phyloP scores from a whole-genome alignment of 1,140 invertebrate genomes.

The Drosophila parabipectinata region DNA sequence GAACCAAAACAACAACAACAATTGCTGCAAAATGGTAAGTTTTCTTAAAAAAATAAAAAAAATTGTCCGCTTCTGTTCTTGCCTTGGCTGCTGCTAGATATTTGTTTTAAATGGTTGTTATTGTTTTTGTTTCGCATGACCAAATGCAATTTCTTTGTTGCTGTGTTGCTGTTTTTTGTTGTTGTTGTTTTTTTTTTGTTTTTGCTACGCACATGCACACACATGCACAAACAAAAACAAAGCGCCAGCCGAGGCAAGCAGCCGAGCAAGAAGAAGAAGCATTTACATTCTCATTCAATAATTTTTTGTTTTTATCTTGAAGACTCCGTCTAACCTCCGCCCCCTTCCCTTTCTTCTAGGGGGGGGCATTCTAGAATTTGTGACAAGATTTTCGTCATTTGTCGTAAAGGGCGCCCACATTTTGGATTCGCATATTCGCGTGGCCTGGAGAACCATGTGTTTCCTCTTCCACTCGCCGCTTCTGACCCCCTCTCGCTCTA shows the following conservation, averaged over 20 bases:
- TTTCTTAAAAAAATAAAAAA: no score
- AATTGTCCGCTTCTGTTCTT: no score
- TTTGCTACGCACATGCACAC: constrained; percentile 3
- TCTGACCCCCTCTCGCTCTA: constrained; percentile 1
- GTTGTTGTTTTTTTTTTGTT: neutral
- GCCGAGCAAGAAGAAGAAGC: constrained; percentile 16
- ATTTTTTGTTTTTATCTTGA: constrained; percentile 2
- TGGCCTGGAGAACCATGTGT: constrained; percentile 42
- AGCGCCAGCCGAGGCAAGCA: constrained; percentile 20
- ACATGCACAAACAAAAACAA: constrained; percentile 36
- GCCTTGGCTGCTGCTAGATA: neutral
- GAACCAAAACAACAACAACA: constrained; percentile 14
- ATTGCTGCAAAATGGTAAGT: constrained; percentile 37
- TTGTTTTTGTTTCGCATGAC: constrained; percentile 29
- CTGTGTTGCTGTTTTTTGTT: constrained; percentile 9
- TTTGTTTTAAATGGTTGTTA: constrained; percentile 6
- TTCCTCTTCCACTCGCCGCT: constrained; percentile 3
- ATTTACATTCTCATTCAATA: constrained; percentile 37
- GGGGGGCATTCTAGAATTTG: neutral
- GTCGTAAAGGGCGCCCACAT: constrained; percentile 5
- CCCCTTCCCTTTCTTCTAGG: no score
- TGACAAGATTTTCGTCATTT: neutral
- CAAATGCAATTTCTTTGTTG: constrained; percentile 52
- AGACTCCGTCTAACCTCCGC: neutral
- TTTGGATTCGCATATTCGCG: constrained; percentile 27